Evolutionary conservation across 2,888 invertebrate genomes (phyloP).

Genomic region (Pyrochroa serraticornis): DNA sequence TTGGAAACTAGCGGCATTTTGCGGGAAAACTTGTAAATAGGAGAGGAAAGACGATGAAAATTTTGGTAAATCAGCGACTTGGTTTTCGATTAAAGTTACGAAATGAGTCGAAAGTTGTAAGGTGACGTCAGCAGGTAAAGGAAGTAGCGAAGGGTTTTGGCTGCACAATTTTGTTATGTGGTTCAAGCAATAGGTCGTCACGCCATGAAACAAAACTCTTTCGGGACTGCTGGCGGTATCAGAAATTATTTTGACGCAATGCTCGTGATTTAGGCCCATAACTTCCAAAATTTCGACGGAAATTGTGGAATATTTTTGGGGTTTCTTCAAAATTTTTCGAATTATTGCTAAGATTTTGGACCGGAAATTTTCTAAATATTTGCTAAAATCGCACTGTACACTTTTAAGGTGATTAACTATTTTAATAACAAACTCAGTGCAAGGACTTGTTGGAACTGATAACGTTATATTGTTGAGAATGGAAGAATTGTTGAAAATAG

Average conservation of each 20-base stretch:
- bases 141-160: conserved; percentile 28
- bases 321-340: conserved; percentile 59
- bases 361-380: conserved; percentile 60
- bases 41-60: conserved; percentile 63
- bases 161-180: conserved; percentile 30
- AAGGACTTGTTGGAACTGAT: conserved; percentile 23
- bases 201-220: conserved; percentile 14
- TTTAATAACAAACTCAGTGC: conserved; percentile 44
- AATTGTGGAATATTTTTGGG: conserved; percentile 52
- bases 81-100: conserved; percentile 29
- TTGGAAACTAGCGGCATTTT: conserved; percentile 61
- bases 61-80: conserved; percentile 52
- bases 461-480: conserved; percentile 44
- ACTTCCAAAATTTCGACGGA: conserved; percentile 57
- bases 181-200: conserved; percentile 39
- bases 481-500: conserved; percentile 56
- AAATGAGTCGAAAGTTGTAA: conserved; percentile 35
- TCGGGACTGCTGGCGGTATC: conserved; percentile 8
- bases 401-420: conserved; percentile 27
- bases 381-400: conserved; percentile 26
- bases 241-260: conserved; percentile 58
- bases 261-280: conserved; percentile 51
- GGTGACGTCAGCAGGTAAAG: conserved; percentile 35
- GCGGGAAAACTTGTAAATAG: conserved; percentile 68
- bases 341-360: conserved; percentile 60